These are phyloP conservation scores for Platerodrilus igneus DNA, from an alignment of 2,888 invertebrate genomes.

Conservation along the genomic window DNA sequence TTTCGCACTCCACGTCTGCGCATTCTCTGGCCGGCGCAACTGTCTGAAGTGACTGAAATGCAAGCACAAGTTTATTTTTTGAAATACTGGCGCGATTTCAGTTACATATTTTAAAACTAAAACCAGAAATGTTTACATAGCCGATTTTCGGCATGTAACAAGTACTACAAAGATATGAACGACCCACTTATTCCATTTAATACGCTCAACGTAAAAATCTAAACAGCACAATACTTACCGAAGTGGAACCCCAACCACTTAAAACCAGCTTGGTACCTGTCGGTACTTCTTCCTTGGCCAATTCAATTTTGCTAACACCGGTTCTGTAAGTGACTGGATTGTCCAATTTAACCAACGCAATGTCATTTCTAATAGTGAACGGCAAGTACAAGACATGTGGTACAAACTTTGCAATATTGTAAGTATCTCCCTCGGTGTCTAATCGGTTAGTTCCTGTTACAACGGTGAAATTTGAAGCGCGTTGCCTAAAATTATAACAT, in stretches of 20 bases:
- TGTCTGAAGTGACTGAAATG: no score
- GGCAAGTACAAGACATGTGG: constrained; percentile 48
- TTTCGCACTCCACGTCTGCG: no score
- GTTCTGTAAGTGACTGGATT: constrained; percentile 51
- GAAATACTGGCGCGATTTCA: no score
- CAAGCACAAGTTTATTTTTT: no score
- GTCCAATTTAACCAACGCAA: constrained; percentile 60
- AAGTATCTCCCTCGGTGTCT: constrained; percentile 45
- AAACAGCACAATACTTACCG: constrained; percentile 43
- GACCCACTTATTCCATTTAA: constrained; percentile 1
- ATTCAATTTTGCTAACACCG: constrained; percentile 54
- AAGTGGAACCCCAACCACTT: constrained; percentile 60
- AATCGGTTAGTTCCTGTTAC: constrained; percentile 55
- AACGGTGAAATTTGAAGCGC: constrained; percentile 33
- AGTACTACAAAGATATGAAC: no score
- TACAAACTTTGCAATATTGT: constrained; percentile 49
- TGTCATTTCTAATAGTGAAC: constrained; percentile 57
- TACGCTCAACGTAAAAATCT: background rate
- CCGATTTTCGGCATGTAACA: no score
- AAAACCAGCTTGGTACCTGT: constrained; percentile 52
- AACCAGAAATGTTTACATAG: no score
- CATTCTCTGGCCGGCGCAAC: no score
- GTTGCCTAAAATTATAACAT: constrained; percentile 11
- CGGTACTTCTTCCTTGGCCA: constrained; percentile 54
- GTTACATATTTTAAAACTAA: no score